Evolutionary conservation across 2,113 vertebrate genomes (phyloP), one percentile per base, ranked within the genome.

Genomic region (Anser brachyrhynchus): DNA sequence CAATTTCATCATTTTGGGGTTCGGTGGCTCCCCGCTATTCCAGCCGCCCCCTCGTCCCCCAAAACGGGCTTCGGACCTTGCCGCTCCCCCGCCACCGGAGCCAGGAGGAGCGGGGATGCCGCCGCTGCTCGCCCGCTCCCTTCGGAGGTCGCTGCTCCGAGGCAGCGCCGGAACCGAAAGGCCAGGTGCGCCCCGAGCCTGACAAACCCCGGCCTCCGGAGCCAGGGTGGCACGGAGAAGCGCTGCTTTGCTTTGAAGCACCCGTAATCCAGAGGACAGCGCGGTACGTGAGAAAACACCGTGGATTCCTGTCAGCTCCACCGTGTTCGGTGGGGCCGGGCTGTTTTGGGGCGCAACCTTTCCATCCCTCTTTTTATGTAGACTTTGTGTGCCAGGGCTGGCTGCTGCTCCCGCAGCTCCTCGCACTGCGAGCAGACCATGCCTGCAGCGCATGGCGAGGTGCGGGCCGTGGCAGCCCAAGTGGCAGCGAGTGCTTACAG

Each of bases 341-440:
- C 22, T 46, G 0, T 10, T 35, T 49, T 70, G 59, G 69, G 5
- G 3, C 12, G 19, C 37, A 66, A 51, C 2, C 0, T 43, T 80
- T 76, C 69, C 8, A 3, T 11, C 5, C 52, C 6, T 75, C 3
- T 28, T 74, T 93, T 69, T 29, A 14, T 66, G 2, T 58, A 31
- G 89, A 28, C 58, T 8, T 58, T 55, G 14, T 3, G 2, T 74
- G n/a, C 4, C 17, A n/a, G 4, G 12, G 18, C 11, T 19, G 33
- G n/a, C 52, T 41, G 10, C 3, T 55, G 1, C 5, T 55, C 33
- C 22, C 29, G 2, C 29, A 35, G 15, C 62, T 73, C 14, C 33
- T 39, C 52, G 12, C 10, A 69, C 44, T 91, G 7, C 3, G 37
- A 46, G 35, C 22, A 35, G 22, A 52, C 64, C 6, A 6, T 57